Evolutionary conservation across 92 coral and sea anemone species (phyloP), one percentile per base, ranked within the genome.

Genomic region (Pocillopora grandis): DNA sequence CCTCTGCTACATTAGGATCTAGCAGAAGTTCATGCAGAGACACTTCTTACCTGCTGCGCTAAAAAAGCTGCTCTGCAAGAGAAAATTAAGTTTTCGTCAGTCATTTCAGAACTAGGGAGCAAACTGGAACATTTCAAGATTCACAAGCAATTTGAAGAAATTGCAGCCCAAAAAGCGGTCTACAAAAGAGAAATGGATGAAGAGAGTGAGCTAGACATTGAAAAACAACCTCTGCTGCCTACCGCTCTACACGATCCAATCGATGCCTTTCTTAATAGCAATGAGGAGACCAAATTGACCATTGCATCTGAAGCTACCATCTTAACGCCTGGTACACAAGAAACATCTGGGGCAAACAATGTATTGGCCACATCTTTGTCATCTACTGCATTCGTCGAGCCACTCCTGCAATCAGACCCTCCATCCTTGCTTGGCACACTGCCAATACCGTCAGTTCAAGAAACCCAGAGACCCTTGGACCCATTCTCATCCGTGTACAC

Each of bases 121-220:
- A 20, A 65, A 7, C 70, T 65, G 0, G 70, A 65, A 7, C 70
- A 65, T 1, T 65, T 65, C 13, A 65, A 65, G 70, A 65, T 57
- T 81, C 88, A 65, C 83, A 85, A 49, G 83, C 90, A 75, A 70
- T 81, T 88, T 62, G 81, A 36, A 12, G 56, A 77, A 77, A 77
- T 35, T n/a, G 61, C 81, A 14, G 58, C 71, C 33, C 60, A 77
- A 77, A 71, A 77, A 77, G 81, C 81, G 10, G 58, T 77, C 12
- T 62, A 77, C 35, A 37, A 77, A 77, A 37, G 19, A 23, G 81
- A 60, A 31, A 4, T 33, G 81, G 56, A 77, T 62, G 66, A 42
- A 31, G 59, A 64, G 59, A 35, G 42, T 77, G 23, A 62, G 1
- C 56, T 62, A 6, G n/a, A 77, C 18, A 61, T 16, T 42, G 71